phyloP scores from a whole-genome alignment of 2,888 invertebrate species.

The Acronicta aceris region DNA sequence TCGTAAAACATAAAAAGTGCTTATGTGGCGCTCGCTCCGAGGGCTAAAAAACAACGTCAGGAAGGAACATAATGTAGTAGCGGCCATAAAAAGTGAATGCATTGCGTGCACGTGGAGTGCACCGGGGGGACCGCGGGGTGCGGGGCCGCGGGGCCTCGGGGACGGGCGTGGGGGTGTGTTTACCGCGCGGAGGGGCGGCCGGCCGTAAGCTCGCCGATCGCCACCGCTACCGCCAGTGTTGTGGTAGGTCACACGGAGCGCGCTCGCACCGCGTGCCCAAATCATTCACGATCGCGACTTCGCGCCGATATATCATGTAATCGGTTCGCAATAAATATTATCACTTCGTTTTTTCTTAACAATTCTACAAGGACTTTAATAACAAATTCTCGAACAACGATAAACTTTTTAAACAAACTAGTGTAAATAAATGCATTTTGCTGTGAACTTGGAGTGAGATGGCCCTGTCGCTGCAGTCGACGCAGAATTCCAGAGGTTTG shows the following conservation, averaged over 20 bases:
- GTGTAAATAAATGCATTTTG: constrained; percentile 81
- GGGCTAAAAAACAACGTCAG: constrained; percentile 83
- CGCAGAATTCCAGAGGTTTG: constrained; percentile 89
- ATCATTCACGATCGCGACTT: constrained; percentile 79
- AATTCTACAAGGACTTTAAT: constrained; percentile 41
- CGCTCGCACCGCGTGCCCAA: constrained; percentile 73
- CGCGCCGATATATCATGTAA: constrained; percentile 79
- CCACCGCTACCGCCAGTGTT: constrained; percentile 86
- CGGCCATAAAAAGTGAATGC: constrained; percentile 87
- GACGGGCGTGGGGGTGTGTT: constrained; percentile 85
- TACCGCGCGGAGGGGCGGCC: constrained; percentile 83
- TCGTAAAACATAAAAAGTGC: constrained; percentile 87
- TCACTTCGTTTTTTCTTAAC: constrained; percentile 45
- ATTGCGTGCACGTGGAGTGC: constrained; percentile 87
- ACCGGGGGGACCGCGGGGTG: constrained; percentile 65
- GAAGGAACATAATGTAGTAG: constrained; percentile 87
- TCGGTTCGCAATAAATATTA: constrained; percentile 45
- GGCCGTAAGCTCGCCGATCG: constrained; percentile 64
- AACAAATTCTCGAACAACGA: constrained; percentile 45
- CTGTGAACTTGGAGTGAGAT: constrained; percentile 88
- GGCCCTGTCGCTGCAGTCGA: constrained; percentile 89
- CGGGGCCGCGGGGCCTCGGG: constrained; percentile 55
- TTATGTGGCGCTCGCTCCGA: constrained; percentile 84
- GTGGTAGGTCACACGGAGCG: constrained; percentile 90
- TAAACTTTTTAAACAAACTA: constrained; percentile 66